Percentiles rank a stretch among this genome's conserved stretches.
Conservation (phyloP, 2,797 vertebrate genomes). For the Xenentodon cancila region DNA sequence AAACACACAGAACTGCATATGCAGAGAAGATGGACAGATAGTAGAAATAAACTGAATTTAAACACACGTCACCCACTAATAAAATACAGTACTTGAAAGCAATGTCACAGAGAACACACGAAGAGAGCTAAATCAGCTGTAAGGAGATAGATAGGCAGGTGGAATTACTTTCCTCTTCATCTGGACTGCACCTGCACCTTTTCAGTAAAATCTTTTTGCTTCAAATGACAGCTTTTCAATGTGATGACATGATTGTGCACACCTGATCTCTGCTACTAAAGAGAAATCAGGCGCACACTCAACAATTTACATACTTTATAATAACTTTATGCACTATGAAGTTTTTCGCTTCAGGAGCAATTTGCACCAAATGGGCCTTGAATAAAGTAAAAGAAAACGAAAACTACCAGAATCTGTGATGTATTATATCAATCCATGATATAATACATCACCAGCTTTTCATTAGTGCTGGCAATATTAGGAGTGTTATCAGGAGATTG, state of each 20-base stretch:
- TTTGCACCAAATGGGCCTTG: slow-evolving; percentile 38
- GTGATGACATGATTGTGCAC: slow-evolving; percentile 72
- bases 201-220: slow-evolving; percentile 56
- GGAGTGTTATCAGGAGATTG: slow-evolving; percentile 1
- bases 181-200: slow-evolving; percentile 74
- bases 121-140: slow-evolving; percentile 15
- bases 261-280: slow-evolving; percentile 71
- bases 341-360: slow-evolving; percentile 46
- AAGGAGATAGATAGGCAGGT: slow-evolving; percentile 24
- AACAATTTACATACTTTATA: slow-evolving; percentile 62
- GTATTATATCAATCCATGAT: not conserved
- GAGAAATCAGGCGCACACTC: slow-evolving; percentile 69
- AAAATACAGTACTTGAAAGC: slow-evolving; percentile 18
- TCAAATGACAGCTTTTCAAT: slow-evolving; percentile 69
- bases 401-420: not conserved
- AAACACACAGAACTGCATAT: not conserved
- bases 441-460: not conserved
- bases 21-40: too few species aligned
- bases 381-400: slow-evolving; percentile 6
- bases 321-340: slow-evolving; percentile 25
- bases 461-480: not conserved
- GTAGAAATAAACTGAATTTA: too few species aligned
- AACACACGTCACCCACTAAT: too few species aligned
- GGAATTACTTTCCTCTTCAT: slow-evolving; percentile 50
- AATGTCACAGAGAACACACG: slow-evolving; percentile 16